These are phyloP conservation scores for Hyphantria cunea DNA, from an alignment of 1,140 invertebrate genomes.

Conservation along the genomic window DNA sequence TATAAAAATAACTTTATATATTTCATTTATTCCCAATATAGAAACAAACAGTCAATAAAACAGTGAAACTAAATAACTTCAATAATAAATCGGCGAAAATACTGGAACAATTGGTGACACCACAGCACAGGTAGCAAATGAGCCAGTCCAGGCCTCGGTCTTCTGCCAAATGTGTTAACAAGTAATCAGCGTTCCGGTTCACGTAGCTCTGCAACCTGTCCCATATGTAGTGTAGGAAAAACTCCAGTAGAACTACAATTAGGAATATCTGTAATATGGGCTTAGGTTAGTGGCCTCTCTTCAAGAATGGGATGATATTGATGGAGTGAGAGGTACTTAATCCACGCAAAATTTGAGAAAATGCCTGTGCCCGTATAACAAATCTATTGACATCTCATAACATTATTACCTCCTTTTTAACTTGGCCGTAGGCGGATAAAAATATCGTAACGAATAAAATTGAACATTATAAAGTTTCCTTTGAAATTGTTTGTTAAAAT, in stretches of 20 bases:
- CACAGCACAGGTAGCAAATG: slow-evolving; percentile 49
- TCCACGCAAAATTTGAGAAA: no score
- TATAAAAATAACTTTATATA: background rate
- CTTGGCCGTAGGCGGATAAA: no score
- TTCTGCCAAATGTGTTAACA: slow-evolving; percentile 46
- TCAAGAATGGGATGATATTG: no score
- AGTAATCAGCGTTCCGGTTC: slow-evolving; percentile 43
- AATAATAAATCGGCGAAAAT: slow-evolving; percentile 45
- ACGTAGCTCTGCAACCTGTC: slow-evolving; percentile 44
- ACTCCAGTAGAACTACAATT: slow-evolving; percentile 43
- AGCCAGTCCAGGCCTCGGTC: slow-evolving; percentile 40
- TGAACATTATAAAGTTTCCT: no score
- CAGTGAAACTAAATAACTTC: slow-evolving; percentile 42
- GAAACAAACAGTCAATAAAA: slow-evolving; percentile 40
- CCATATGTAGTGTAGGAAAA: slow-evolving; percentile 45
- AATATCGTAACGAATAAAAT: no score
- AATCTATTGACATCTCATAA: no score
- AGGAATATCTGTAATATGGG: slow-evolving; percentile 39
- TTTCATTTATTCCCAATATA: slow-evolving; percentile 20
- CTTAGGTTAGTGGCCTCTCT: no score
- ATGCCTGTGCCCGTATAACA: no score
- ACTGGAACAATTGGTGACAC: slow-evolving; percentile 34
- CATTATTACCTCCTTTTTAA: no score
- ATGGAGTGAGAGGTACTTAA: no score
- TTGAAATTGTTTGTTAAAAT: no score